phyloP scores from a whole-genome alignment of 2,888 invertebrate genomes.

The Scrobipalpa atriplicella region DNA sequence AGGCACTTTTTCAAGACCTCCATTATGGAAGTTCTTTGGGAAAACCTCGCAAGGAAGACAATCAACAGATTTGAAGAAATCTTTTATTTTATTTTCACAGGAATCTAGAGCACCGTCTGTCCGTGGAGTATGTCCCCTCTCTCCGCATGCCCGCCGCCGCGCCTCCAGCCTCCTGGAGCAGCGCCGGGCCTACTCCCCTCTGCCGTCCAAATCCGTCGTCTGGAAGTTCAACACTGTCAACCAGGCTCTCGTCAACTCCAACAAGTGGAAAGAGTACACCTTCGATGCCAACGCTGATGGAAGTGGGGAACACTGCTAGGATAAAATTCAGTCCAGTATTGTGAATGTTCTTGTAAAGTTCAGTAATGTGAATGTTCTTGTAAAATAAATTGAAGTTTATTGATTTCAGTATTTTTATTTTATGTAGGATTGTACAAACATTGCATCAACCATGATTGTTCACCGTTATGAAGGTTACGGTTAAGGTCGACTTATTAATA shows the following conservation, averaged over 20 bases:
- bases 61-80: not conserved
- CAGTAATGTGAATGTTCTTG: not conserved
- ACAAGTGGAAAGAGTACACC: conserved; percentile 65
- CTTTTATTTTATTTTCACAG: conserved; percentile 41
- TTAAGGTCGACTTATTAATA: too few species aligned
- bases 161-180: conserved; percentile 62
- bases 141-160: conserved; percentile 62
- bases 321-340: not conserved
- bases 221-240: conserved; percentile 77
- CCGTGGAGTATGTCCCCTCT: conserved; percentile 58
- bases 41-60: not conserved
- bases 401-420: not conserved
- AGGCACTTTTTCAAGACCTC: too few species aligned
- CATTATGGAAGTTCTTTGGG: too few species aligned
- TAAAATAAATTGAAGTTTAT: not conserved
- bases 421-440: too few species aligned
- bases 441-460: too few species aligned
- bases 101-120: conserved; percentile 47
- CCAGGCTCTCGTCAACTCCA: conserved; percentile 65
- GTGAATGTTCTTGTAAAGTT: not conserved
- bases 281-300: conserved; percentile 52
- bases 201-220: conserved; percentile 47
- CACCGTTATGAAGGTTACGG: too few species aligned
- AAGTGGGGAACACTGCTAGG: conserved; percentile 38
- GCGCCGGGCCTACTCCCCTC: conserved; percentile 53